Conservation (phyloP, 2,888 invertebrate species). For the Oscheius sp. region DNA sequence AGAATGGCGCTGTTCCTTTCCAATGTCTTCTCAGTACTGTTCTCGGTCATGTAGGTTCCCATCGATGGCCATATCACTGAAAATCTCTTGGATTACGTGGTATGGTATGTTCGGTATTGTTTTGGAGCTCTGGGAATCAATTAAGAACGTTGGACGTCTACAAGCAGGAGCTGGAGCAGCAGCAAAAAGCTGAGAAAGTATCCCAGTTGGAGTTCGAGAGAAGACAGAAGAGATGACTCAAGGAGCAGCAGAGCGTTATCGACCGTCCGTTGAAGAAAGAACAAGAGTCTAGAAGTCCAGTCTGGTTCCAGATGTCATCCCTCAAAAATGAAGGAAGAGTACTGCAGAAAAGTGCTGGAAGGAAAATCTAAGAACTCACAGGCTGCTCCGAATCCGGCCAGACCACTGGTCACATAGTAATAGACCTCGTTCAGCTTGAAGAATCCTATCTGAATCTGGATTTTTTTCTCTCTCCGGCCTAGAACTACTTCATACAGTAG, state of each 20-base stretch:
- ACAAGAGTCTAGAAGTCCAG: too few species aligned
- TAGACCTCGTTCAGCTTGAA: constrained; percentile 56
- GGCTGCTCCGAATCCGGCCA: constrained; percentile 70
- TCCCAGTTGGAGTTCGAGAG: too few species aligned
- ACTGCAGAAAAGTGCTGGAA: neutral
- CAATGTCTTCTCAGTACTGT: constrained; percentile 52
- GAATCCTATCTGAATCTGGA: constrained; percentile 46
- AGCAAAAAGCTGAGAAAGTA: too few species aligned
- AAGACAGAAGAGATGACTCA: too few species aligned
- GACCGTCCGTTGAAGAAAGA: too few species aligned
- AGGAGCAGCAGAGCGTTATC: too few species aligned
- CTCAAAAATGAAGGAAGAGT: too few species aligned
- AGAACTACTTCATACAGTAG: constrained; percentile 26
- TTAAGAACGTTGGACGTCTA: too few species aligned
- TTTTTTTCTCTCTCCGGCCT: neutral
- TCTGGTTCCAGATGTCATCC: too few species aligned
- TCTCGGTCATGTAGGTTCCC: constrained; percentile 59
- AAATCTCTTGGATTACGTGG: neutral
- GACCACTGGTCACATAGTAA: constrained; percentile 52
- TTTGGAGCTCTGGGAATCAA: too few species aligned
- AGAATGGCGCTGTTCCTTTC: constrained; percentile 55
- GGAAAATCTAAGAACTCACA: constrained; percentile 46
- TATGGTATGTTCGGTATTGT: too few species aligned
- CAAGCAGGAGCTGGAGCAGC: too few species aligned
- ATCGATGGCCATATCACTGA: constrained; percentile 59